Base-by-base conservation (phyloP, 2,113 vertebrate species). In the Caretta caretta region DNA sequence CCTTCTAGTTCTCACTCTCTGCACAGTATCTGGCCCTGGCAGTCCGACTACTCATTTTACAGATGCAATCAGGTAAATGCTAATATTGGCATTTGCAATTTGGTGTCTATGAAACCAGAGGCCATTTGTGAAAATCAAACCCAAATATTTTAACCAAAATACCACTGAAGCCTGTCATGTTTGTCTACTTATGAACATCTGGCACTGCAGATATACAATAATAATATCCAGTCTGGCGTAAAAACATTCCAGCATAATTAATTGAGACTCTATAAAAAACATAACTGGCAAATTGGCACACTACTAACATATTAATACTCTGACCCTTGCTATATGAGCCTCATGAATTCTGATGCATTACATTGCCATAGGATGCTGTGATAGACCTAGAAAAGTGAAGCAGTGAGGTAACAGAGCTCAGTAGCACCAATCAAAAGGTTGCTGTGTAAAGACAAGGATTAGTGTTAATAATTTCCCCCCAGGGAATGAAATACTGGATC, bases 401-500 rank as follows among this genome's bases (percentile, higher is more conserved):
- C 16, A 42, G 57, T 85, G 93, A 98, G 83, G 95, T 95, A 95
- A 94, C 92, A 48, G 97, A 96, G 93, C 88, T 96, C 96, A 95
- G 69, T 97, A 97, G 97, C 94, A 95, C 94, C 97, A 97, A 93
- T 96, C 69, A 88, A 90, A 29, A 8, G 80, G 95, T 94, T 94
- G 88, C 90, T 97, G 97, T 97, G 96, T 98, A 97, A 97, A 98
- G 97, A 94, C 90, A 95, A 96, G 97, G 97, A 98, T 98, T 98
- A 97, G 96, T 80, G 94, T 93, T 98, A 98, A 98, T 98, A 98
- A 98, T 98, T 98, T 98, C 94, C 97, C 98, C 97, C 96, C 90
- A 75, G 98, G 97, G 97, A 98, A 95, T 90, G 80, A 94, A 95
- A 97, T 94, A 90, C 92, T 98, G 93, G 5, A 98, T 97, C 90